A percentile compares a stretch with the other conserved stretches of the same genome.
phyloP scores from a whole-genome alignment of 2,113 vertebrate genomes.

The Atherinomorus stipes region DNA sequence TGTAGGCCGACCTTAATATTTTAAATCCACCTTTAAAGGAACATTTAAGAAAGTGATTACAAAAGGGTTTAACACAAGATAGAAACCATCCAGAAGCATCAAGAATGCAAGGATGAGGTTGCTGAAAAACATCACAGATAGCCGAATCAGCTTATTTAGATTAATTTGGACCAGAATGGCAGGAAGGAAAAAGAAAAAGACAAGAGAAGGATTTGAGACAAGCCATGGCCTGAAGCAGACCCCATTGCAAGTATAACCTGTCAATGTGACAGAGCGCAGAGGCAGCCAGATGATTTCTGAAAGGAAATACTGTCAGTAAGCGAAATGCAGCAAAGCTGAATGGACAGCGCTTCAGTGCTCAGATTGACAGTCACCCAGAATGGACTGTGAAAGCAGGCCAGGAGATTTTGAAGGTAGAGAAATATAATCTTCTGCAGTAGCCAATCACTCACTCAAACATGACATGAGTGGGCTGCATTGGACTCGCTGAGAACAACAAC shows the following conservation, averaged over 20 bases:
- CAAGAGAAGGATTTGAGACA: neutral
- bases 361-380: neutral
- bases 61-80: no score
- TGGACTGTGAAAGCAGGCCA: neutral
- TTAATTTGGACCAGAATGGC: neutral
- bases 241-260: neutral
- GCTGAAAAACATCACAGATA: neutral
- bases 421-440: neutral
- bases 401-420: neutral
- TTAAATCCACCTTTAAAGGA: no score
- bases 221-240: neutral
- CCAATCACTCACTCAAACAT: neutral
- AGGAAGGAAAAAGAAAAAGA: neutral
- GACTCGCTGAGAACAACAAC: no score
- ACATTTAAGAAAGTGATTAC: no score
- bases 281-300: neutral
- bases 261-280: slow-evolving; percentile 8
- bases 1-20: no score
- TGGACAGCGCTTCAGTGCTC: neutral
- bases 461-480: neutral
- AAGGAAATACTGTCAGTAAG: neutral
- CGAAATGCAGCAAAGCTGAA: neutral
- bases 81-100: neutral
- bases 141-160: neutral
- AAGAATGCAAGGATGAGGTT: neutral